phyloP scores from a whole-genome alignment of 2,113 vertebrate species.

The Chunga burmeisteri region DNA sequence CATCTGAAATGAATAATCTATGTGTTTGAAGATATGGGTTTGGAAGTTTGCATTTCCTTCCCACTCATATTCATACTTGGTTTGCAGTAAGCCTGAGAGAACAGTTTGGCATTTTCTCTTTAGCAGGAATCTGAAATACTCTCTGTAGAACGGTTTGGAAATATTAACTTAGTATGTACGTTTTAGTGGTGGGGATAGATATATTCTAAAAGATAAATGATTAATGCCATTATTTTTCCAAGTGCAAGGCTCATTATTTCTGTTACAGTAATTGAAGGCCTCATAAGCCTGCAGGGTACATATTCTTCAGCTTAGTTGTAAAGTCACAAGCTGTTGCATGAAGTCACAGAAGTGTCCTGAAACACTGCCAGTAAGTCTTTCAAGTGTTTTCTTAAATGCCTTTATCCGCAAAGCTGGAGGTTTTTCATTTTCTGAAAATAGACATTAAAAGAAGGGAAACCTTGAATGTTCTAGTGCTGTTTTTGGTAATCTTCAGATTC shows the following conservation, averaged over 20 bases:
- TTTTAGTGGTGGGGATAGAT: neutral
- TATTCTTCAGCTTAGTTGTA: neutral
- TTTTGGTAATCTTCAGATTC: neutral
- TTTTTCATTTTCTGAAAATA: neutral
- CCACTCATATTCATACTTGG: neutral
- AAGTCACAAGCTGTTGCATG: neutral
- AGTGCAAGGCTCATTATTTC: neutral
- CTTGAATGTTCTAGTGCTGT: neutral
- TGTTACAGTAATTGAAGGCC: neutral
- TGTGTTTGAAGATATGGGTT: neutral
- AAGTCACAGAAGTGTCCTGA: neutral
- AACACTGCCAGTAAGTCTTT: neutral
- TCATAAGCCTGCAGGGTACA: neutral
- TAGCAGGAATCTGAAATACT: neutral
- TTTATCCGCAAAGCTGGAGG: neutral
- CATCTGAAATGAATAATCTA: neutral
- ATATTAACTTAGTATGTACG: neutral
- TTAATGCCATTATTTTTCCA: neutral
- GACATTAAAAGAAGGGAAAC: neutral
- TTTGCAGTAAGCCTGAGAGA: neutral
- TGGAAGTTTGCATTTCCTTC: neutral
- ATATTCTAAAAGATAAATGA: neutral
- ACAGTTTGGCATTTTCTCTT: neutral
- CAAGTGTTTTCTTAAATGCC: neutral
- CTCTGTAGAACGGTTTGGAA: neutral